Base-by-base conservation (phyloP, 2,888 invertebrate species). In the Acrocyrtus sp. region DNA sequence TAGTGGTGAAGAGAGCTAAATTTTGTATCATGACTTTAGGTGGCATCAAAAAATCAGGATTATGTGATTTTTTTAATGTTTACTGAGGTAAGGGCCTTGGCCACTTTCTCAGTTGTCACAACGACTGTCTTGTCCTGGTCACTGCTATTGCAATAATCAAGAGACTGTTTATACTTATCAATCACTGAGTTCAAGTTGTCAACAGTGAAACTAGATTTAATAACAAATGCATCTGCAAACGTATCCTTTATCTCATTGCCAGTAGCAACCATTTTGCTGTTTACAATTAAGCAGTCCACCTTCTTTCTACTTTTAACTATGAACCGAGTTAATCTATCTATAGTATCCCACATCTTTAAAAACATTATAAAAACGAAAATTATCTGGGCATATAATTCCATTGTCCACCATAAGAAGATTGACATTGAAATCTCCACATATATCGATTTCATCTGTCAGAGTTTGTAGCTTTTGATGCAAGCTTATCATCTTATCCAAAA, bases 341-440 rank as follows among this genome's bases (percentile, higher is more conserved):
- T 34, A 21, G 66, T 45, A 24, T 66, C 17, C 66, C 66, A 66
- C 3, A 66, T 3, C 1, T 5, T 45, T 15, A n/a, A n/a, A n/a
- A n/a, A n/a, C 15, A 19, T 29, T 27, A 21, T 5, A 48, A n/a
- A 21, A 27, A 21, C n/a, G 26, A 19, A 17, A 67, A 67, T 50
- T 48, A 34, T n/a, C 39, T 21, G 1, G 1, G 3, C 34, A 67
- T 58, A 50, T 58, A 67, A 45, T 17, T 45, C 45, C 17, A 17
- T 12, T 5, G 22, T 19, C 50, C 19, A 50, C 6, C 5, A n/a
- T 4, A 4, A 17, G 22, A 22, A 50, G 4, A 24, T 8, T 22
- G 10, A 19, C n/a, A 50, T n/a, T 17, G 6, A 51, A 51, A 26
- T 51, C 51, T 15, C 51, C 24, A 2, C 10, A 3, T 26, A 6